These are phyloP conservation scores for Marcusenius ussheri DNA, from an alignment of 2,113 vertebrate species.

Conservation along the genomic window DNA sequence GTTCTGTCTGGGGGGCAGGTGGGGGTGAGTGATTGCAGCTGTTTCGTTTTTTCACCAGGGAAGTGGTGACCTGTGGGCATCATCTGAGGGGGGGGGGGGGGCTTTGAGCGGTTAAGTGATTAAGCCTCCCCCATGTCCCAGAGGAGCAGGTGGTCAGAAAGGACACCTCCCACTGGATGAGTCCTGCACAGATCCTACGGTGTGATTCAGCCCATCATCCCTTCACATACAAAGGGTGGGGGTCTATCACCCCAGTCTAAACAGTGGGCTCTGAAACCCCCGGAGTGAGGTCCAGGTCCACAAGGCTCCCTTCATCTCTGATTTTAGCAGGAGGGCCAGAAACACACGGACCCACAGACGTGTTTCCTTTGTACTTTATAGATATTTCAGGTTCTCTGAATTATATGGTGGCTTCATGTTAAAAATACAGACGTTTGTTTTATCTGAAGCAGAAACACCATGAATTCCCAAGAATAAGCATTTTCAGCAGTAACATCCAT, in stretches of 20 bases:
- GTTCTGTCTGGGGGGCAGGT: background rate
- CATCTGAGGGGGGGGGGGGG: background rate
- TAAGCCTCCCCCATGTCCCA: background rate
- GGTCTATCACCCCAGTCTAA: background rate
- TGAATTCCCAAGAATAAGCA: background rate
- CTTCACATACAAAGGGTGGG: background rate
- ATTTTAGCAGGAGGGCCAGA: background rate
- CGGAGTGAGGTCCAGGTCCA: background rate
- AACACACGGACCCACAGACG: background rate
- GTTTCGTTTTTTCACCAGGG: background rate
- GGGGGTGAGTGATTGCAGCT: background rate
- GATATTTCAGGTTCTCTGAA: background rate
- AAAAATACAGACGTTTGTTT: background rate
- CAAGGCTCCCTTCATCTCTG: background rate
- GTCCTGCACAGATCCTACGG: background rate
- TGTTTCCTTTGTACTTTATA: background rate
- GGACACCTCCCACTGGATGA: background rate
- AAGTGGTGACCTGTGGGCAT: background rate
- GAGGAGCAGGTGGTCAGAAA: background rate
- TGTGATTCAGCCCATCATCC: background rate
- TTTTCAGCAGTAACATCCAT: background rate
- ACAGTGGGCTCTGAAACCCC: background rate
- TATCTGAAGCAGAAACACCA: background rate
- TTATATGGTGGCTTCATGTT: background rate
- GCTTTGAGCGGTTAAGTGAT: background rate